These are phyloP conservation scores for Eretmochelys imbricata DNA, from an alignment of 2,113 vertebrate species.

Conservation along the genomic window DNA sequence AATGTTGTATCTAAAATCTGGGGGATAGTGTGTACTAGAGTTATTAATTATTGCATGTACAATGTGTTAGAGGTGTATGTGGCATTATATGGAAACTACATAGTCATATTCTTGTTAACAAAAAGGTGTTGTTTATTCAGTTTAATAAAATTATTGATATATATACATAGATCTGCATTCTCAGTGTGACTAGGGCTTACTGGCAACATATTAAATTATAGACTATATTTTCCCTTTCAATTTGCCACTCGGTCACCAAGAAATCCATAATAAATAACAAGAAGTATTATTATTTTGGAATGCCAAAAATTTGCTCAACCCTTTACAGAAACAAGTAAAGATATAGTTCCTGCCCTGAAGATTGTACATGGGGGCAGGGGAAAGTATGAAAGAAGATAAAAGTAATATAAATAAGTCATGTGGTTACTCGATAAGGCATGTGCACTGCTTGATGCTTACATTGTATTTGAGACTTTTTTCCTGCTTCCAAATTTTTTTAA, in stretches of 20 bases:
- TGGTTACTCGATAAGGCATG: background rate
- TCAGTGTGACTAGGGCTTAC: background rate
- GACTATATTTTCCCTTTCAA: background rate
- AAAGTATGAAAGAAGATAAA: background rate
- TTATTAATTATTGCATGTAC: background rate
- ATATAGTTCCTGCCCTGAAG: background rate
- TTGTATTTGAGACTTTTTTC: background rate
- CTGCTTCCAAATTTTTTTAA: background rate
- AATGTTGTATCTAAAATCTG: constrained; percentile 1
- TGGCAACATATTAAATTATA: background rate
- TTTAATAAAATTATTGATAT: background rate
- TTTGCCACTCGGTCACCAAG: background rate
- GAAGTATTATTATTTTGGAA: background rate
- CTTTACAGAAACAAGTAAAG: background rate
- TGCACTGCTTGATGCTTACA: fast-evolving
- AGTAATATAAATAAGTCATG: background rate
- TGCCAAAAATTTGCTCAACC: background rate
- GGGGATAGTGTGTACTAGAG: background rate
- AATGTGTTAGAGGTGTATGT: background rate
- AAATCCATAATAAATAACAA: background rate
- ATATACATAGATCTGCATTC: background rate
- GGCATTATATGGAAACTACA: background rate
- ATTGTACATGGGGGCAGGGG: background rate
- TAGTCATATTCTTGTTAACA: background rate
- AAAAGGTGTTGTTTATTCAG: background rate